Base-by-base conservation (phyloP, 2,888 invertebrate species). In the Diaphora mendica region DNA sequence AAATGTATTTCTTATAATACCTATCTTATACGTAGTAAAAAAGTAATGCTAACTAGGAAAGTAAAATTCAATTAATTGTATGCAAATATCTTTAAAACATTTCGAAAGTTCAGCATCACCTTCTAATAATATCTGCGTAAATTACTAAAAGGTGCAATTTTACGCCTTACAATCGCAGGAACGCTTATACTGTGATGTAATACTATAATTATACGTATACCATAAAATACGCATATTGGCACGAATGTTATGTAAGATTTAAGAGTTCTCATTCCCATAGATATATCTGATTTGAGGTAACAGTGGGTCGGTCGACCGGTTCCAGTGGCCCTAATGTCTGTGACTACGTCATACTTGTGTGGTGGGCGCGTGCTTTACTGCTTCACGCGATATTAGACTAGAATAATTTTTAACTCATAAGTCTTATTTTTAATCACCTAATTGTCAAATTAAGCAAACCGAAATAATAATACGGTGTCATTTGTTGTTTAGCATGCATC, bases 201-300 rank as follows among this genome's bases (percentile, higher is more conserved):
- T 33, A 55, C n/a, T 35, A n/a, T 48, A 62, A 67, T 67, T 68
- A 64, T 55, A 75, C 15, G 62, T 73, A 59, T 44, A n/a, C 39
- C 48, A 65, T 77, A 77, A 79, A 74, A 73, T 71, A 77, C 71
- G 75, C 80, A 76, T 74, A 76, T 86, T 78, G 82, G 74, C 73
- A 79, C 79, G 76, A 78, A 79, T 78, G 79, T 92, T 91, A 91
- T 89, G 85, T 92, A 92, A 92, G 74, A 74, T 59, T 75, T 82
- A 80, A 77, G 77, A 85, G 85, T 86, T 86, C 86, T 86, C 86
- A 85, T 85, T 89, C 87, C 88, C 89, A 91, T 91, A 89, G 90
- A 86, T 89, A 86, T 89, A 88, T 86, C 87, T 85, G 82, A 85
- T 90, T 92, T 92, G 93, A 94, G 92, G 93, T 93, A 94, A 94